Base-by-base conservation (phyloP, 2,113 vertebrate genomes). In the Hypomesus transpacificus region DNA sequence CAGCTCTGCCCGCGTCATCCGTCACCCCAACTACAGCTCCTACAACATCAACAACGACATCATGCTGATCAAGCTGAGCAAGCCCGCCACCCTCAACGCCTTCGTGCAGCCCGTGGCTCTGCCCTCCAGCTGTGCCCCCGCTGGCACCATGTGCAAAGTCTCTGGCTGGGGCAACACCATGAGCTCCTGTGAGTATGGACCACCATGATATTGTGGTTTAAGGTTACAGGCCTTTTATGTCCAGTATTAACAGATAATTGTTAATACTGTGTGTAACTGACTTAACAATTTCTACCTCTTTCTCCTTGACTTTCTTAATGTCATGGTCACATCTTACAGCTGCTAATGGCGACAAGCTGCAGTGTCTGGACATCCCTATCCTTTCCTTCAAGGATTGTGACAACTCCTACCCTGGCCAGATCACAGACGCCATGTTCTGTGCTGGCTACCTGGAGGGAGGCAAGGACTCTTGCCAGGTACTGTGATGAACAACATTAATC, bases 401-500 rank as follows among this genome's bases (percentile, higher is more conserved):
- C 0, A 73, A 76, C 0, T 76, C 83, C 70, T 93, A 93, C 65
- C 92, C 91, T 0, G 85, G 89, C 16, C 86, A 81, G 77, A 91
- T 93, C 86, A 92, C 92, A 0, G 2, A 66, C 9, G 84, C 86
- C 85, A 93, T 94, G 93, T 87, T 94, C 75, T 93, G 92, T 4
- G 91, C 92, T 0, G 92, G 92, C 7, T 90, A 85, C 18, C 8
- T 84, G n/a, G 90, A 93, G 69, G 92, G 93, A 8, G 93, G 92
- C 22, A 92, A 91, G 58, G 91, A 93, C 78, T 90, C 93, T 56
- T 94, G 93, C 31, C 91, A 93, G 91, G 92, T 91, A 85, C 31
- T 69, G 9, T 11, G 39, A 46, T 11, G 14, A 67, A 16, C 53
- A 6, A 24, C 60, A 3, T 21, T n/a, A 13, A 21, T 24, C 20